phyloP scores from a whole-genome alignment of 1,140 invertebrate species.

The Platyura marginata region DNA sequence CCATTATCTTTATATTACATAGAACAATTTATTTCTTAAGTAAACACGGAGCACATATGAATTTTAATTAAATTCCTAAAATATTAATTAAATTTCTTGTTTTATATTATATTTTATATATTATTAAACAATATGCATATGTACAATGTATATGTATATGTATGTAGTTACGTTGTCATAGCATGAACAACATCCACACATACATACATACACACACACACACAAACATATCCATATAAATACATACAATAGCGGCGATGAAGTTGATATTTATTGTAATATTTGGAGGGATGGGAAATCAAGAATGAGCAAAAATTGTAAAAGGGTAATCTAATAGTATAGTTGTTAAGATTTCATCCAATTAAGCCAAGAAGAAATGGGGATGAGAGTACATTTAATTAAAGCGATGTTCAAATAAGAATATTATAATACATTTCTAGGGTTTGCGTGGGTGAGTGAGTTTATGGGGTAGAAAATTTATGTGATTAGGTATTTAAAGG shows the following conservation, averaged over 20 bases:
- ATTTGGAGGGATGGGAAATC: no score
- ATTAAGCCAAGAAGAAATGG: neutral
- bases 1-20: no score
- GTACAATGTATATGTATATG: no score
- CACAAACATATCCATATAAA: no score
- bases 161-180: no score
- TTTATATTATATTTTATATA: neutral
- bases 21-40: no score
- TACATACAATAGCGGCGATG: no score
- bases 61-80: conserved; percentile 2
- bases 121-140: no score
- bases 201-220: no score
- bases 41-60: neutral
- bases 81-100: conserved; percentile 3
- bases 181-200: no score
- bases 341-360: neutral
- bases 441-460: neutral
- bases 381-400: neutral
- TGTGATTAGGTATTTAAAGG: neutral
- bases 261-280: no score
- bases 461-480: neutral
- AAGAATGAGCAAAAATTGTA: neutral
- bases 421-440: neutral
- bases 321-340: neutral
- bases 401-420: neutral